These are phyloP conservation scores for Cephus nigrinus DNA, from an alignment of 2,888 invertebrate species.

Conservation along the genomic window DNA sequence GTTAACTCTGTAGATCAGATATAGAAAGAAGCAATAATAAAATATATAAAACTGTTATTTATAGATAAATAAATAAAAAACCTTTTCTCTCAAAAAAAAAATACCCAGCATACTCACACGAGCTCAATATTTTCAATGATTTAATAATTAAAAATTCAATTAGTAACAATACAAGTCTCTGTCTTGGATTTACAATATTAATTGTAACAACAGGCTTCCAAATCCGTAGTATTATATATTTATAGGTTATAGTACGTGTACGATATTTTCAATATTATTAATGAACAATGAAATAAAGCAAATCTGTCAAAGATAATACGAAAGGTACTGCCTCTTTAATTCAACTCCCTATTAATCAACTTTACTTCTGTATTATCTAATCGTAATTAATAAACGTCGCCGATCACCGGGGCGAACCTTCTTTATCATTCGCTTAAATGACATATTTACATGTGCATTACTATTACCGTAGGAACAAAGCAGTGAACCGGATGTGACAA, in stretches of 20 bases:
- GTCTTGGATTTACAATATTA: neutral
- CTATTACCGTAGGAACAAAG: slow-evolving; percentile 9
- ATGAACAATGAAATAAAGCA: neutral
- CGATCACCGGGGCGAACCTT: neutral
- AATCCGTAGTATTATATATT: neutral
- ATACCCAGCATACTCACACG: neutral
- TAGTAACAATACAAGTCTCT: neutral
- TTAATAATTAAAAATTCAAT: neutral
- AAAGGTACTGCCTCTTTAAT: neutral
- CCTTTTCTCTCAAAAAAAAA: neutral
- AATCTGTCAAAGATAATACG: neutral
- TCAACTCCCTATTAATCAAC: neutral
- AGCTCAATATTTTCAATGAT: neutral
- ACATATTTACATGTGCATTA: slow-evolving; percentile 16
- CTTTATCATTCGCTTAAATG: neutral
- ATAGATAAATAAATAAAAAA: neutral
- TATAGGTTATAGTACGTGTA: neutral
- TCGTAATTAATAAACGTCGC: neutral
- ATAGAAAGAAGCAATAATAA: neutral
- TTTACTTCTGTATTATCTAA: neutral
- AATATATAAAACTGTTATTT: neutral
- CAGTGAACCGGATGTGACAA: slow-evolving; percentile 13
- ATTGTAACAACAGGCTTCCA: neutral
- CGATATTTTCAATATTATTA: neutral
- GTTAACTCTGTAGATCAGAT: neutral